Conservation (phyloP, 2,797 vertebrate genomes). For the Remorina albescens region DNA sequence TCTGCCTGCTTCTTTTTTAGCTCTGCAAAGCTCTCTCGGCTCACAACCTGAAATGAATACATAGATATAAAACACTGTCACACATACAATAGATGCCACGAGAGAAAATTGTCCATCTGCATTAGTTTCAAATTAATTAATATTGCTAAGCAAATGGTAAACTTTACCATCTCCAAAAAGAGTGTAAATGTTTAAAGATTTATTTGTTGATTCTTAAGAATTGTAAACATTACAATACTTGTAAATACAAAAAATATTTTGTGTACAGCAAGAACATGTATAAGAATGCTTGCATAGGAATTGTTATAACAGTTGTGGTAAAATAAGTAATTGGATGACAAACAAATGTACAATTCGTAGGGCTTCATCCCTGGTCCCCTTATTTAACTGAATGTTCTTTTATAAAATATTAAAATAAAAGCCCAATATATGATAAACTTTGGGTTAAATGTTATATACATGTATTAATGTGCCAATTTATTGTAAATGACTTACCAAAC, state of each 20-base stretch:
- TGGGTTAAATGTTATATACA: not conserved
- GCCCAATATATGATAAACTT: too few species aligned
- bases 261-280: not conserved
- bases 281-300: not conserved
- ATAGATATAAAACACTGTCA: not conserved
- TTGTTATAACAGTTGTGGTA: not conserved
- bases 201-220: not conserved
- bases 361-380: not conserved
- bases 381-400: too few species aligned
- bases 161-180: not conserved
- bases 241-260: too few species aligned
- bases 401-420: too few species aligned
- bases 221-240: too few species aligned
- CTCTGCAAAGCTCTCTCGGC: slow-evolving; percentile 82
- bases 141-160: too few species aligned
- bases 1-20: slow-evolving; percentile 81
- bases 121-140: not conserved
- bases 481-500: not conserved
- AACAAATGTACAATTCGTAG: too few species aligned
- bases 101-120: not conserved
- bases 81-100: not conserved
- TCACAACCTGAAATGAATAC: slow-evolving; percentile 83
- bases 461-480: not conserved
- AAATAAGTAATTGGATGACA: too few species aligned
- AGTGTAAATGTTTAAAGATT: not conserved